A percentile compares a stretch with the other conserved stretches of the same genome.
Conservation (phyloP, 2,888 invertebrate species). For the Onchidella celtica region DNA sequence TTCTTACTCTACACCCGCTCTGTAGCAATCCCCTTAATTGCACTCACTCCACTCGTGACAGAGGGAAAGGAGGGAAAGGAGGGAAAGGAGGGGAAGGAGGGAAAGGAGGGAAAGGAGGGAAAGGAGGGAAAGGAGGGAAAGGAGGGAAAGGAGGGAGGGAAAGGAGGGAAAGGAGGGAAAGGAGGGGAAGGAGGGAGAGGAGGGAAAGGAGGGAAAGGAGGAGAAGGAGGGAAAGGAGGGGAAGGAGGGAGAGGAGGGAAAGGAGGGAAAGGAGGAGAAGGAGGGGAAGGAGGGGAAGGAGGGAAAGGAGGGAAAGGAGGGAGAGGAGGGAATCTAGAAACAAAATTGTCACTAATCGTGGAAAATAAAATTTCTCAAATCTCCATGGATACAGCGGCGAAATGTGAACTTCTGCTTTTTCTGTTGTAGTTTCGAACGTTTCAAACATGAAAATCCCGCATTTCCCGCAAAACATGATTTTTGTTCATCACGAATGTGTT, state of each 20-base stretch:
- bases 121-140: slow-evolving; percentile 7
- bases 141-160: neutral
- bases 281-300: neutral
- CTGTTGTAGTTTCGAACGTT: too few relatives aligned
- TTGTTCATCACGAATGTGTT: too few relatives aligned
- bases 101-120: neutral
- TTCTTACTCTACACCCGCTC: too few relatives aligned
- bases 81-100: neutral
- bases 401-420: too few relatives aligned
- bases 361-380: too few relatives aligned
- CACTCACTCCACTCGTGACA: too few relatives aligned
- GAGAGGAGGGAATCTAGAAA: neutral
- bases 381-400: too few relatives aligned
- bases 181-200: neutral
- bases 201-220: neutral
- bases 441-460: too few relatives aligned
- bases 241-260: neutral
- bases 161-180: neutral
- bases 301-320: neutral
- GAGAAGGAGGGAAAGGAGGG: neutral
- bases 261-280: neutral
- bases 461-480: too few relatives aligned
- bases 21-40: too few relatives aligned
- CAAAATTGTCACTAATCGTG: too few relatives aligned
- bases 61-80: neutral